Evolutionary conservation across 2,888 invertebrate species (phyloP).

Genomic region (Drepana falcataria): DNA sequence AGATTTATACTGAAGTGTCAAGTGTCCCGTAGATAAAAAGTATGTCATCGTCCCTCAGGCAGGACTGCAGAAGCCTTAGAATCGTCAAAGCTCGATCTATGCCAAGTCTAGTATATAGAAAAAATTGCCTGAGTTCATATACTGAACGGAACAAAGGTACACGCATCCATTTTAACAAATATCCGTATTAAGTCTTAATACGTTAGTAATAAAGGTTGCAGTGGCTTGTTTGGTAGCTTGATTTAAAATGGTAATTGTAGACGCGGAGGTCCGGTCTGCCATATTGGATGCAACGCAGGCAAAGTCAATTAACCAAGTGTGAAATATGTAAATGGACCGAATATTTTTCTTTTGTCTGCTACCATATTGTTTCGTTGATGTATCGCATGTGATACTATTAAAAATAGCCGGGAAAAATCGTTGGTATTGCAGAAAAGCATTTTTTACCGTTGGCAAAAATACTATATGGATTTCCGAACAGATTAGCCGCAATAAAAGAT

Average conservation of each 20-base stretch:
- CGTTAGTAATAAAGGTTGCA: constrained; percentile 1
- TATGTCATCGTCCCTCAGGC: no score
- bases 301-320: constrained; percentile 56
- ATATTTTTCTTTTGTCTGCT: constrained; percentile 13
- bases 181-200: constrained; percentile 6
- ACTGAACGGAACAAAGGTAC: constrained; percentile 40
- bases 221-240: constrained; percentile 7
- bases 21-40: no score
- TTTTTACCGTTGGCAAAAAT: no score
- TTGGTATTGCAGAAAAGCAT: not conserved
- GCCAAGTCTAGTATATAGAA: constrained; percentile 2
- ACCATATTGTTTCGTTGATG: not conserved
- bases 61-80: no score
- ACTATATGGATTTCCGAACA: no score
- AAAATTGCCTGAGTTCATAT: constrained; percentile 17
- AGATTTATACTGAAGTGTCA: no score
- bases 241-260: constrained; percentile 14
- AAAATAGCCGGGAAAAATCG: not conserved
- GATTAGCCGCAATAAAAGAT: no score
- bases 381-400: not conserved
- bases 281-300: constrained; percentile 28
- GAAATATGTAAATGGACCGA: constrained; percentile 53
- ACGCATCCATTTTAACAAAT: constrained; percentile 13
- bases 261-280: constrained; percentile 18
- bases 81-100: no score